phyloP scores from a whole-genome alignment of 1,140 invertebrate genomes.

The Danaus melanippus region DNA sequence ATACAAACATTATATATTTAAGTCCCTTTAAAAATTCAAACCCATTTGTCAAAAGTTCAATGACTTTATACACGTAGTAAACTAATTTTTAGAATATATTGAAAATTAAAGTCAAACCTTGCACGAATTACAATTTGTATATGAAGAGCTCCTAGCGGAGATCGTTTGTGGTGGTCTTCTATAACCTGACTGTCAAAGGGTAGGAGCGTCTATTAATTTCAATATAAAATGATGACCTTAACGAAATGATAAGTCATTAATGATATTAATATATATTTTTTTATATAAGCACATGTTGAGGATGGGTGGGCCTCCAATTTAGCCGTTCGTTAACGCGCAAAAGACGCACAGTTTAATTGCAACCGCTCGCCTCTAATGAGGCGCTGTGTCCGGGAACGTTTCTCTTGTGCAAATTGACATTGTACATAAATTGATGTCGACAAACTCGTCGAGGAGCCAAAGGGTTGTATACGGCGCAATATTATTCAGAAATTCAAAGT shows the following conservation, averaged over 20 bases:
- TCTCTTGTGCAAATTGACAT: slow-evolving; percentile 61
- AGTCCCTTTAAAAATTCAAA: slow-evolving; percentile 18
- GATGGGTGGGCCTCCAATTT: slow-evolving; percentile 53
- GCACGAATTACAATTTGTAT: slow-evolving; percentile 27
- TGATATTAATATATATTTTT: slow-evolving; percentile 40
- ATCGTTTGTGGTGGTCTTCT: slow-evolving; percentile 23
- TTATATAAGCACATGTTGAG: slow-evolving; percentile 40
- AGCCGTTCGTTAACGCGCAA: slow-evolving; percentile 61
- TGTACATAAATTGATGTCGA: slow-evolving; percentile 59
- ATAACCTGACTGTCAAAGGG: slow-evolving; percentile 24
- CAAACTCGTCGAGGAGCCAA: slow-evolving; percentile 37
- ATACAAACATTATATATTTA: slow-evolving; percentile 14
- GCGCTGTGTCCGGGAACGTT: slow-evolving; percentile 47
- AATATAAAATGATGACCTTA: no score
- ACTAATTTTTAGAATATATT: slow-evolving; percentile 18
- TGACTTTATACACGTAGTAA: slow-evolving; percentile 22
- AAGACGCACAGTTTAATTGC: slow-evolving; percentile 65
- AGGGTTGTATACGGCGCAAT: slow-evolving; percentile 19
- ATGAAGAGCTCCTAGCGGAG: slow-evolving; percentile 15
- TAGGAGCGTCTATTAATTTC: slow-evolving; percentile 17
- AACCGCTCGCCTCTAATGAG: slow-evolving; percentile 64
- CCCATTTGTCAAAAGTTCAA: slow-evolving; percentile 20
- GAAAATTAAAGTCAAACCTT: slow-evolving; percentile 18
- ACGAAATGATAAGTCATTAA: no score
- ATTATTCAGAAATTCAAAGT: slow-evolving; percentile 5